Evolutionary conservation across 92 coral and sea anemone genomes (phyloP).

Genomic region (Isaurus tuberculatus): DNA sequence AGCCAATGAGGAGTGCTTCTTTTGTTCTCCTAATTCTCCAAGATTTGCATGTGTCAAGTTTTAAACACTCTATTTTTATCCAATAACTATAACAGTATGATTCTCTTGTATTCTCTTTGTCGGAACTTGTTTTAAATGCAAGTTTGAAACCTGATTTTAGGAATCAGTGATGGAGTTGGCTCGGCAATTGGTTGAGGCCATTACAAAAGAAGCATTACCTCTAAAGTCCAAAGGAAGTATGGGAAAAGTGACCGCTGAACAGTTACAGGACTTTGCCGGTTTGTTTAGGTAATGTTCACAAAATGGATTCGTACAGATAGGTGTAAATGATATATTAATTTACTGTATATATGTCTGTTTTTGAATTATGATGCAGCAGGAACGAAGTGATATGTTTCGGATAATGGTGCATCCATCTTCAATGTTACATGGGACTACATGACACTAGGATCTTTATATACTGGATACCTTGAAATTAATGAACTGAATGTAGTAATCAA

Average conservation of each 20-base stretch:
- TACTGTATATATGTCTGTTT: not conserved
- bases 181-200: constrained; percentile 75
- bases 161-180: constrained; percentile 78
- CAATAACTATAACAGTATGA: too few species aligned
- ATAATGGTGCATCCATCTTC: too few species aligned
- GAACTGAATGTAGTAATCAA: too few species aligned
- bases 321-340: not conserved
- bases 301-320: not conserved
- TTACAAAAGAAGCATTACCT: constrained; percentile 69
- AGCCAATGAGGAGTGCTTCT: too few species aligned
- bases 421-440: too few species aligned
- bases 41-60: too few species aligned
- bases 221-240: constrained; percentile 57
- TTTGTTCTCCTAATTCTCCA: too few species aligned
- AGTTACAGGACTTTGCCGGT: constrained; percentile 74
- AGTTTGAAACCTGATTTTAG: constrained; percentile 25
- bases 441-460: too few species aligned
- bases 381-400: too few species aligned
- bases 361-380: not conserved
- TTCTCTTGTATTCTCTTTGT: not conserved
- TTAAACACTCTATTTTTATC: too few species aligned
- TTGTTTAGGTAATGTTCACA: constrained; percentile 72
- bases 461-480: too few species aligned
- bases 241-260: constrained; percentile 78
- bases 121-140: not conserved